Evolutionary conservation across 2,113 vertebrate genomes (phyloP).

Genomic region (Trinectes maculatus): DNA sequence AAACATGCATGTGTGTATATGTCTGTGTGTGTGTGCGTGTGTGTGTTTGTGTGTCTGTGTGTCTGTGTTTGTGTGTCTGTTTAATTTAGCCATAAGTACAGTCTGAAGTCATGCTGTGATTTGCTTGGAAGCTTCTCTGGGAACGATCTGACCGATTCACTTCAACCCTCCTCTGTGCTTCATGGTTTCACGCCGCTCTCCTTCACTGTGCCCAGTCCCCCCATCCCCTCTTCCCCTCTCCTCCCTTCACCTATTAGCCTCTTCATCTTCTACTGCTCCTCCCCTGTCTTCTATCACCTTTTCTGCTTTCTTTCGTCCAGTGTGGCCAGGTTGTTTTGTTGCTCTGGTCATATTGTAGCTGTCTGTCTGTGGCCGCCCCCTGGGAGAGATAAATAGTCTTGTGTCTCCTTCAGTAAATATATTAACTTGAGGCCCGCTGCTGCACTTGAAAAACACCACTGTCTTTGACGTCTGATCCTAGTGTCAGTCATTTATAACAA

Average conservation of each 20-base stretch:
- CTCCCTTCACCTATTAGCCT: not conserved
- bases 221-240: not conserved
- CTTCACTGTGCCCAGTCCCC: not conserved
- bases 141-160: constrained; percentile 66
- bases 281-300: constrained; percentile 1
- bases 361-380: not conserved
- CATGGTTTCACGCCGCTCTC: constrained; percentile 9
- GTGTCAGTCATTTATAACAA: too few species aligned
- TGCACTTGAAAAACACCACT: not conserved
- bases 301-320: not conserved
- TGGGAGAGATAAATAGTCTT: not conserved
- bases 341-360: not conserved
- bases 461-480: too few species aligned
- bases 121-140: constrained; percentile 56
- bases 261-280: constrained; percentile 1
- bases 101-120: constrained; percentile 47
- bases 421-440: not conserved
- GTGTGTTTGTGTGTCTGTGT: constrained; percentile 6
- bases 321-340: not conserved
- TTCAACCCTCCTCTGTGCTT: constrained; percentile 15
- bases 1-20: not conserved
- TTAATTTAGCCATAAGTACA: not conserved
- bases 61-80: constrained; percentile 5
- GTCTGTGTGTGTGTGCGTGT: constrained; percentile 2
- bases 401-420: not conserved